phyloP scores from a whole-genome alignment of 2,113 vertebrate species.

The Ivindomyrus marchei region DNA sequence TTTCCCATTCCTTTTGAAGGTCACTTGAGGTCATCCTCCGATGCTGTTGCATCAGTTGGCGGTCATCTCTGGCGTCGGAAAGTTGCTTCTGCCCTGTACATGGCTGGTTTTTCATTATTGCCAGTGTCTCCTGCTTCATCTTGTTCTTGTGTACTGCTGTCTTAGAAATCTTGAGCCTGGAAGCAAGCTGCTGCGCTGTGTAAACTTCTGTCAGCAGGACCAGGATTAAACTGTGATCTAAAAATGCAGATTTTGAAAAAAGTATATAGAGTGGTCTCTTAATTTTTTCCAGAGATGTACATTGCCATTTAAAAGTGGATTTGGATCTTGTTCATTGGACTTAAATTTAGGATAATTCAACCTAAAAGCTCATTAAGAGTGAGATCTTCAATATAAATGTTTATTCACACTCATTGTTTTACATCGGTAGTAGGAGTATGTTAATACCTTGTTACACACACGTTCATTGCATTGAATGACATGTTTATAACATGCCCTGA shows the following conservation, averaged over 20 bases:
- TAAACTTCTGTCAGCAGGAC: background rate
- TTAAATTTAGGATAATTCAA: background rate
- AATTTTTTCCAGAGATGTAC: background rate
- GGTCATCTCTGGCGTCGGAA: background rate
- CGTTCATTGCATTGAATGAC: background rate
- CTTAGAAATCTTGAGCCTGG: background rate
- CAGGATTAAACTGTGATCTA: background rate
- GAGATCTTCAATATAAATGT: background rate
- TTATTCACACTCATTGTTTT: background rate
- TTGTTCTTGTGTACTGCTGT: background rate
- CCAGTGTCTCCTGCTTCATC: background rate
- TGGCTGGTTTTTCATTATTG: background rate
- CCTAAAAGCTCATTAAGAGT: background rate
- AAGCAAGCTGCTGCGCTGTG: background rate
- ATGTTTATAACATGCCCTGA: background rate
- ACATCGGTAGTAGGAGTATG: background rate
- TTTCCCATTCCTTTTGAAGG: background rate
- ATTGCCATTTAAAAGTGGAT: background rate
- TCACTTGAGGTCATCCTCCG: background rate
- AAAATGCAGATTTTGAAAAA: background rate
- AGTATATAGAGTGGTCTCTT: background rate
- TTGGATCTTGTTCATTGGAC: background rate
- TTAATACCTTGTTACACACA: background rate
- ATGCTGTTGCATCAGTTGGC: background rate
- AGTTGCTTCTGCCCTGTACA: background rate